Base-by-base conservation (phyloP, 2,888 invertebrate species). In the Catocala fraxini region DNA sequence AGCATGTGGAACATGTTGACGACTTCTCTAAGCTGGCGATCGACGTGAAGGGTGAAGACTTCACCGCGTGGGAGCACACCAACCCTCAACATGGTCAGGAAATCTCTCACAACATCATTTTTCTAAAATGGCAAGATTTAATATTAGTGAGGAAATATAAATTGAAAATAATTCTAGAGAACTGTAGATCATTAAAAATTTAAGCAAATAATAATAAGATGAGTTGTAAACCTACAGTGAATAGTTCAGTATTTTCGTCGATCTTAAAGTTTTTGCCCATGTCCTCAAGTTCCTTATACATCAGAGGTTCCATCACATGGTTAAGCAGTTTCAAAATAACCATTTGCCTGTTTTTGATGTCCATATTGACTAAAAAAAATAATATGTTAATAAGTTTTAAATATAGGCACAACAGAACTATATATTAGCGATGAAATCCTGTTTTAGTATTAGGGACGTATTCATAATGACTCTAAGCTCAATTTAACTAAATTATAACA, bases 41-140 rank as follows among this genome's bases (percentile, higher is more conserved):
- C 91, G 48, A 94, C 82, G 74, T 92, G 86, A 43, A 95, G 80
- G 48, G 95, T 94, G 82, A 95, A 95, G 49, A 95, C 85, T 75
- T 94, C 93, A 60, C 94, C 94, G 41, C 90, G 90, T 0, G 96
- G 96, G 51, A 97, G 87, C 65, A 95, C 85, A 45, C 96, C 96
- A 43, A 95, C 83, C 54, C 95, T 92, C 52, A 95, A 86, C 62
- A 91, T 85, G 59, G 94, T 91, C n/a, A 94, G 80, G 85, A 96
- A 96, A 70, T 94, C 91, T 70, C 95, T 95, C 5, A 96, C 95
- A 48, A 92, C 92, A 75, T 96, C 95, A 9, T 87, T 85, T 82
- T 95, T 95, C 95, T 96, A 87, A 13, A 62, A 57, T 15, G 4
- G 25, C 25, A 25, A 25, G 4, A 25, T 25, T 25, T 25, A 25